Percentiles rank a stretch among this genome's conserved stretches.
phyloP scores from a whole-genome alignment of 2,797 vertebrate species.

The Phalloptychus januarius region DNA sequence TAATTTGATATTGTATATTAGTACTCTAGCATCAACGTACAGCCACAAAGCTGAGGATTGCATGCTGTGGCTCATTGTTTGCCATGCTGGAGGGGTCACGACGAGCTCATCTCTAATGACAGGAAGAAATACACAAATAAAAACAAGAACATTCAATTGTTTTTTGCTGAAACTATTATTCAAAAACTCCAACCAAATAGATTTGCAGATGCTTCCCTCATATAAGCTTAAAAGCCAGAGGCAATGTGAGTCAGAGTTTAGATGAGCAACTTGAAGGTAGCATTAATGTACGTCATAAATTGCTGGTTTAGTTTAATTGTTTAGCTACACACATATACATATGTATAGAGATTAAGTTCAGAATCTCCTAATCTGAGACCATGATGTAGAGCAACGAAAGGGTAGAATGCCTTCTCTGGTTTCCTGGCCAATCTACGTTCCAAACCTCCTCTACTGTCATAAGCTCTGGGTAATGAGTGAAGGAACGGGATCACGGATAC shows the following conservation, averaged over 20 bases:
- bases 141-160: slow-evolving; percentile 33
- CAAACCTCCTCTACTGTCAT: too few relatives aligned
- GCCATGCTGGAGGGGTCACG: slow-evolving; percentile 37
- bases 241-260: slow-evolving; percentile 7
- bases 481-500: too few relatives aligned
- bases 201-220: slow-evolving; percentile 6
- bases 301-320: not conserved
- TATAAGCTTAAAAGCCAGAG: slow-evolving; percentile 6
- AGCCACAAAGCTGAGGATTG: slow-evolving; percentile 39
- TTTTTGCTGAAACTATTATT: slow-evolving; percentile 27
- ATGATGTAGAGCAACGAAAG: too few relatives aligned
- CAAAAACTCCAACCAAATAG: slow-evolving; percentile 37
- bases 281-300: slow-evolving; percentile 1
- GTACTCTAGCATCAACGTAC: slow-evolving; percentile 43
- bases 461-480: too few relatives aligned
- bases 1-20: slow-evolving; percentile 70
- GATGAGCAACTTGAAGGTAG: slow-evolving; percentile 9
- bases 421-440: too few relatives aligned
- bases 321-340: not conserved
- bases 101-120: slow-evolving; percentile 49
- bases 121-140: slow-evolving; percentile 40
- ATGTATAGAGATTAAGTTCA: not conserved
- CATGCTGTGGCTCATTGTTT: slow-evolving; percentile 39
- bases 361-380: too few relatives aligned
- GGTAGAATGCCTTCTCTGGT: too few relatives aligned